Evolutionary conservation across 1,140 invertebrate species (phyloP), one percentile per base, ranked within the genome.

Genomic region (Stegodyphus mimosarum): DNA sequence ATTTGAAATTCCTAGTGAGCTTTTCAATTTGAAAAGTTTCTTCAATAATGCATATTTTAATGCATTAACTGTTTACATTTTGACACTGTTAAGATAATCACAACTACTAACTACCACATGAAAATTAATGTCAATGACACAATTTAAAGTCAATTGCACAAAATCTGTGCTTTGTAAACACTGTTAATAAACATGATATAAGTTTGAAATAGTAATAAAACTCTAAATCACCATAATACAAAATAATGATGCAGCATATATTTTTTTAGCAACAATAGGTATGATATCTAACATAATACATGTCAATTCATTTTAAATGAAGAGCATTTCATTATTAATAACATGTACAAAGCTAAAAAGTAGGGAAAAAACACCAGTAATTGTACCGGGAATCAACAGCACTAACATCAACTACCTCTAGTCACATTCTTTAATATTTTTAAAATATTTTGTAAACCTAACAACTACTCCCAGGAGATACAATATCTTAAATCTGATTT

Each of bases 371-470:
- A 51, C 73, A 51, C 60, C 70, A 74, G 55, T 55, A 83, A 63
- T 73, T 72, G 63, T 66, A 84, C 81, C 73, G 81, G 81, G 81
- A 75, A 84, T 75, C 60, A 84, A 84, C 73, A 84, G 51, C 73
- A 84, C 81, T 84, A 84, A 84, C 81, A 75, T 84, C 73, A 75
- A 84, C 81, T 84, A 84, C 49, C 53, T 74, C 81, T 84, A 84
- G 75, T 33, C 33, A 33, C 33, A 84, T 75, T 75, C 76, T 73
- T 75, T 73, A 75, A 55, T 55, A 55, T 79, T 51, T 73, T 51
- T 18, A 73, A 83, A 75, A 6, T 50, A 48, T 75, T 48, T 52
- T 48, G 55, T 66, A 69, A 67, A 13, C 17, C 81, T 84, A 84
- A 84, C 81, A 75, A 84, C 81, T 84, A 84, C 51, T 67, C 52